Evolutionary conservation across 2,797 vertebrate genomes (phyloP), one percentile per base, ranked within the genome.

Genomic region (Danio albolineatus): DNA sequence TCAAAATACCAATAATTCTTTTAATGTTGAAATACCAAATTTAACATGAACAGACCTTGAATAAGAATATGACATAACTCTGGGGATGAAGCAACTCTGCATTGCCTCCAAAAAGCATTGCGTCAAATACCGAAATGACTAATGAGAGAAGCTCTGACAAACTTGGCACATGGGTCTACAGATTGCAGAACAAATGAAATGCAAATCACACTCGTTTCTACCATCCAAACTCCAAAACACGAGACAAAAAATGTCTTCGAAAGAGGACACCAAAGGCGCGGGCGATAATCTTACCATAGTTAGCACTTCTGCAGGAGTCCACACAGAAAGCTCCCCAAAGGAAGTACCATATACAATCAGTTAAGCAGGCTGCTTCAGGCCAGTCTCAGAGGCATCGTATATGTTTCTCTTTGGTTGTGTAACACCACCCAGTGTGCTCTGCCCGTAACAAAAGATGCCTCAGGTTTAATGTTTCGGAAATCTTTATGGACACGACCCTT

Each of bases 401-500:
- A 90, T 85, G 89, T 92, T 91, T 92, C 87, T 91, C 82, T 87
- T 85, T 89, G 87, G 83, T 90, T 92, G 85, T 91, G 87, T 89
- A 88, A 90, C 83, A 85, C 77, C 71, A 86, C 46, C 38, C 72
- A 88, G 85, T 80, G 81, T 87, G 85, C 90, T 89, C 82, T 48
- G 76, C 77, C 74, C 79, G 82, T 83, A 86, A 89, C 87, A 87
- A 87, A 92, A 88, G 86, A 93, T 91, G 88, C 90, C 90, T 90
- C 70, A 61, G 85, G 85, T 83, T 92, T 90, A 91, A 92, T 90
- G 92, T 91, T 92, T 92, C 89, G 89, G 86, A 92, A 91, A 78
- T 80, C 84, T 88, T 82, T 56, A 89, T 84, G 85, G 86, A 86
- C 80, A 67, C 87, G 84, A 90, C 85, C 85, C 62, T 80, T 86